Conservation (phyloP, 2,888 invertebrate species). For the Sesia apiformis region DNA sequence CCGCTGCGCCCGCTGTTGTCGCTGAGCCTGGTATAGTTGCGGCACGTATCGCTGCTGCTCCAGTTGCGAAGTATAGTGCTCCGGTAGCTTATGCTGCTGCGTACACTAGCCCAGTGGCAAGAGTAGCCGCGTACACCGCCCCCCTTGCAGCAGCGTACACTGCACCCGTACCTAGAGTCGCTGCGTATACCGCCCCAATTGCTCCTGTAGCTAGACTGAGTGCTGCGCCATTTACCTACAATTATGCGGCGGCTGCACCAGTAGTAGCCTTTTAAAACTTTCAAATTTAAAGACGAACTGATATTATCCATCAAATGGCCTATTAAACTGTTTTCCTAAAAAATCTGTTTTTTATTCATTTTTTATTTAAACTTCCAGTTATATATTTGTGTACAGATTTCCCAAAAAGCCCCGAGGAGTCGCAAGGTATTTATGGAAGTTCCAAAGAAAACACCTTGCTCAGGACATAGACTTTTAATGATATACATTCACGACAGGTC, state of each 20-base stretch:
- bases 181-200: constrained; percentile 31
- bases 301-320: background rate
- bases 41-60: constrained; percentile 26
- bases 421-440: too few species aligned
- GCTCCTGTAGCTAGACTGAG: constrained; percentile 18
- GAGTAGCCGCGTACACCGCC: constrained; percentile 33
- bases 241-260: constrained; percentile 36
- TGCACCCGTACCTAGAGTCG: constrained; percentile 3
- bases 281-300: background rate
- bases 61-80: constrained; percentile 17
- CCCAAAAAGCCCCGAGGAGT: too few species aligned
- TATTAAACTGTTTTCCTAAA: background rate
- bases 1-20: constrained; percentile 28
- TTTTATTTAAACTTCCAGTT: too few species aligned
- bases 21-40: constrained; percentile 27
- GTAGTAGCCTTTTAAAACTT: constrained; percentile 35
- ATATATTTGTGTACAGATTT: too few species aligned
- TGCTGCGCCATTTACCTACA: constrained; percentile 26
- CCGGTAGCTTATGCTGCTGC: constrained; percentile 16
- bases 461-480: too few species aligned
- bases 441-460: too few species aligned
- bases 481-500: too few species aligned
- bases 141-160: constrained; percentile 13
- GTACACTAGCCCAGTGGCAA: constrained; percentile 16
- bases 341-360: background rate